These are phyloP conservation scores for Chloropsis cyanopogon DNA, from an alignment of 2,113 vertebrate genomes.

Conservation along the genomic window DNA sequence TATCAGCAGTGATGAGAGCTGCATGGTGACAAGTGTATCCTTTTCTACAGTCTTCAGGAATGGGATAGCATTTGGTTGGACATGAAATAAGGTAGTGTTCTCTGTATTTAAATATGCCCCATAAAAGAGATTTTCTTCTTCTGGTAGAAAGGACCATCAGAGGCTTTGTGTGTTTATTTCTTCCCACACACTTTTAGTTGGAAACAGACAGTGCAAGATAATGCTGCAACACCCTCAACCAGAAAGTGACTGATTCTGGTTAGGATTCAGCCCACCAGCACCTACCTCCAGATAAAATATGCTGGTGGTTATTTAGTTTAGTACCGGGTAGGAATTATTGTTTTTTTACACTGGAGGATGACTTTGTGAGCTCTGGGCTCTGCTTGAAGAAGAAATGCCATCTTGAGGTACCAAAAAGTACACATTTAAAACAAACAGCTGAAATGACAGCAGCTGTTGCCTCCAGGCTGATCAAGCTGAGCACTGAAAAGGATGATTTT, in stretches of 20 bases:
- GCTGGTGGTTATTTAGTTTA: not conserved
- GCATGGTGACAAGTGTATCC: not conserved
- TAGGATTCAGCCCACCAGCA: not conserved
- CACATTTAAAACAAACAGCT: slow-evolving; percentile 12
- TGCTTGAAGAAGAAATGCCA: not conserved
- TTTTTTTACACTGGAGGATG: not conserved
- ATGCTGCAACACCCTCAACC: not conserved
- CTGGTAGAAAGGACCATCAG: not conserved
- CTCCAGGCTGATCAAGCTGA: slow-evolving; percentile 3
- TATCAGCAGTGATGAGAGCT: not conserved
- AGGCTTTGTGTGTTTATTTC: not conserved
- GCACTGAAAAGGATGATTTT: slow-evolving; percentile 11
- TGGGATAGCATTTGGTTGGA: not conserved
- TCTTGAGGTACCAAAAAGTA: slow-evolving; percentile 12
- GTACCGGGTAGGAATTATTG: not conserved
- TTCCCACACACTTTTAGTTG: not conserved
- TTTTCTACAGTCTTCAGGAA: not conserved
- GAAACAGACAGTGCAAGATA: not conserved
- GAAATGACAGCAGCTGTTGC: slow-evolving; percentile 48
- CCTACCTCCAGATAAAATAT: not conserved
- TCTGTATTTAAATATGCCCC: not conserved
- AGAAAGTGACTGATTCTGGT: not conserved
- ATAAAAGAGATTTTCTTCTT: not conserved
- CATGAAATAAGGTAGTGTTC: not conserved
- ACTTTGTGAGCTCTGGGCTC: not conserved